Evolutionary conservation across 2,113 vertebrate genomes (phyloP), one percentile per base, ranked within the genome.

Genomic region (Pungitius pungitius): DNA sequence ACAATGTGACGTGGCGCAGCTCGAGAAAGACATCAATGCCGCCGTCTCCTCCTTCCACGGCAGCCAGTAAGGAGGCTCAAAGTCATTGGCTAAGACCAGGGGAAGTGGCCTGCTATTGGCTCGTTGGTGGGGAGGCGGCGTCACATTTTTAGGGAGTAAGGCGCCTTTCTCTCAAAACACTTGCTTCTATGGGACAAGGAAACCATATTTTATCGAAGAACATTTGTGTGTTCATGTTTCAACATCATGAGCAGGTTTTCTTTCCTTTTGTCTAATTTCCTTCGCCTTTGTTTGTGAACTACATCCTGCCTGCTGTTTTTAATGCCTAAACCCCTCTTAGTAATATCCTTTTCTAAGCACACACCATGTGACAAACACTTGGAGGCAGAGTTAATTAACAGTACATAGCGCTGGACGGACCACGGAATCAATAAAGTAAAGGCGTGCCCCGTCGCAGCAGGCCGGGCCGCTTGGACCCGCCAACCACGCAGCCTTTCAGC

Each of bases 311-410:
- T 49, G 61, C 77, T 61, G 77, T 40, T 86, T 73, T 81, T 79
- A 83, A 83, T 74, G 56, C 74, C 42, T 20, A 42, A n/a, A 30
- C 22, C 59, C 73, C 85, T 89, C 62, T 82, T 61, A 52, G 78
- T 88, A 85, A 77, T 82, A 71, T 65, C 39, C 73, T 72, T 69
- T 82, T 81, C 77, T 81, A 87, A 84, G 85, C 79, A 56, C 67
- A 59, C 69, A 83, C 75, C 82, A 87, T 85, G 87, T 79, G 87
- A 75, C 69, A 68, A 83, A 80, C 76, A 47, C 80, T 86, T 49
- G 1, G 59, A 81, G 76, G 83, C 65, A 17, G 72, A 88, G 86
- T 89, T 92, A 92, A 93, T 93, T 92, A 93, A 91, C 86, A 75
- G 76, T 77, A 60, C 85, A 66, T 67, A 86, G 80, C 49, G 18